A percentile compares a stretch with the other conserved stretches of the same genome.
These are phyloP conservation scores for Phalloptychus januarius DNA, from an alignment of 2,797 vertebrate genomes.

Conservation along the genomic window DNA sequence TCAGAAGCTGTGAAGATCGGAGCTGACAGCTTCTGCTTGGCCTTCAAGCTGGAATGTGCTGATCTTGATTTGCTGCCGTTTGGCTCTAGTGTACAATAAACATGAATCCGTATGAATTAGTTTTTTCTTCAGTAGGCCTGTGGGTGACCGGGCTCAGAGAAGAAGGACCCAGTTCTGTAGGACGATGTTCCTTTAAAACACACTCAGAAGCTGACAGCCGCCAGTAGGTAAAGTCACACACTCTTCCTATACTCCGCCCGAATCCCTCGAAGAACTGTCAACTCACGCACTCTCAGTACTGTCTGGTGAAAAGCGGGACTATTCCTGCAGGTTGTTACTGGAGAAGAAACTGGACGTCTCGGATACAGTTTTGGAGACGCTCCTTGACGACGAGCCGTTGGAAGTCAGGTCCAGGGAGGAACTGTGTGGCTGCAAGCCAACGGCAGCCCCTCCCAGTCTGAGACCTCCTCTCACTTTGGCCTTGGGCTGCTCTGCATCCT, in stretches of 20 bases:
- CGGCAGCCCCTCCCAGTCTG: not conserved
- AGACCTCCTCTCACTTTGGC: conserved; percentile 46
- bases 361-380: conserved; percentile 89
- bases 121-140: not conserved
- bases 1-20: conserved; percentile 34
- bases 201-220: conserved; percentile 21
- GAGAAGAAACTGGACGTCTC: conserved; percentile 94
- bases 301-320: conserved; percentile 4
- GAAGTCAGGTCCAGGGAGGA: conserved; percentile 88
- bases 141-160: conserved; percentile 17
- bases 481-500: conserved; percentile 80
- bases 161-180: conserved; percentile 13
- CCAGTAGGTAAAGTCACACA: conserved; percentile 25
- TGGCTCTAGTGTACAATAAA: conserved; percentile 2
- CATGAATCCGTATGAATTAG: not conserved
- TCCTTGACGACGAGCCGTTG: conserved; percentile 90
- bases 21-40: conserved; percentile 15
- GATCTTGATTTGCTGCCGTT: conserved; percentile 12
- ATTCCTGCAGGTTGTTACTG: conserved; percentile 83
- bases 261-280: conserved; percentile 22
- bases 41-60: conserved; percentile 38
- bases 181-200: conserved; percentile 15
- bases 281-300: conserved; percentile 21
- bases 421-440: conserved; percentile 54
- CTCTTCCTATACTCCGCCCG: conserved; percentile 20